A percentile compares a stretch with the other conserved stretches of the same genome.
These are phyloP conservation scores for Mythimna impura DNA, from an alignment of 2,888 invertebrate species.

Conservation along the genomic window DNA sequence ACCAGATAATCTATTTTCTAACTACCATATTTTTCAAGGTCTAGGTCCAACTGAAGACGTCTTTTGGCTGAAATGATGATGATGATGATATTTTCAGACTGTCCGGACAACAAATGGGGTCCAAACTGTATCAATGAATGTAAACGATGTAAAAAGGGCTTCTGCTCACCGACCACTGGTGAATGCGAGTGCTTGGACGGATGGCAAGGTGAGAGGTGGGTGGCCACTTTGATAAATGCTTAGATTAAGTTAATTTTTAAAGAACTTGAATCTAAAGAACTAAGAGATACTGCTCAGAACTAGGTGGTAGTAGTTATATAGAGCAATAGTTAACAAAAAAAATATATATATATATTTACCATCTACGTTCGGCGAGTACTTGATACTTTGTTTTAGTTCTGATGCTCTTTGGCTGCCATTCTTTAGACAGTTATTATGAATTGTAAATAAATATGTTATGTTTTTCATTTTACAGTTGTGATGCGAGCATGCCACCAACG, in stretches of 20 bases:
- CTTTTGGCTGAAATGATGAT: neutral
- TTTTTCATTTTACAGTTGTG: slow-evolving; percentile 81
- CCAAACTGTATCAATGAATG: slow-evolving; percentile 93
- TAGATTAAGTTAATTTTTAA: slow-evolving; percentile 26
- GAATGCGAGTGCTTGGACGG: slow-evolving; percentile 92
- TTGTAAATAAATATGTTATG: slow-evolving; percentile 18
- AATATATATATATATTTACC: no score
- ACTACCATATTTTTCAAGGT: neutral
- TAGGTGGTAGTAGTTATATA: no score
- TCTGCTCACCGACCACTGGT: slow-evolving; percentile 92
- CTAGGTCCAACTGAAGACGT: no score
- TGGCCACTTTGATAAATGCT: slow-evolving; percentile 73
- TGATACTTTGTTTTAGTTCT: no score
- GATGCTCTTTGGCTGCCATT: no score
- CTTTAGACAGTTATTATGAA: no score
- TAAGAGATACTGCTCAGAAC: no score
- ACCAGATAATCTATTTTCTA: neutral
- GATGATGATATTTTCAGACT: slow-evolving; percentile 86
- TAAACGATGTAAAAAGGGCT: slow-evolving; percentile 90
- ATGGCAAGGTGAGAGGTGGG: slow-evolving; percentile 93
- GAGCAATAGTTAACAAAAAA: no score
- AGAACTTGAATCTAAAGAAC: no score
- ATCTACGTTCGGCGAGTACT: no score
- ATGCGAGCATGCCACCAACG: slow-evolving; percentile 79
- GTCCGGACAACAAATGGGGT: slow-evolving; percentile 93